Percentiles rank a stretch among this genome's conserved stretches.
Evolutionary conservation across 2,113 vertebrate genomes (phyloP).

Genomic region (Malurus cyaneus): DNA sequence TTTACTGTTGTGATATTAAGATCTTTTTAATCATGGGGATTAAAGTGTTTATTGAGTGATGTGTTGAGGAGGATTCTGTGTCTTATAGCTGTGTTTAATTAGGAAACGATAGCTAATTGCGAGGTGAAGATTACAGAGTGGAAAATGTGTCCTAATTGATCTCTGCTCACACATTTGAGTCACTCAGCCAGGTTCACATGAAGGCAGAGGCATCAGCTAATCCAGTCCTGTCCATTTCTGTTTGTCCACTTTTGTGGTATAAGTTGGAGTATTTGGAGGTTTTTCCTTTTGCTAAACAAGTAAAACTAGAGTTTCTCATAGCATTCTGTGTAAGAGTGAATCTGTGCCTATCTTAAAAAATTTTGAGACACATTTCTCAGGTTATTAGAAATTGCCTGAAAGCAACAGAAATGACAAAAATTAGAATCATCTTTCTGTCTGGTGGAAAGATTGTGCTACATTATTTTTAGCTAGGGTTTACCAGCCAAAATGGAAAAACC

Average conservation of each 20-base stretch:
- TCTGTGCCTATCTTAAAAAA: background rate
- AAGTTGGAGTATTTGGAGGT: background rate
- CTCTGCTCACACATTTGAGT: background rate
- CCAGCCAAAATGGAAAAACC: background rate
- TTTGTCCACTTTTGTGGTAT: background rate
- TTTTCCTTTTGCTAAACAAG: background rate
- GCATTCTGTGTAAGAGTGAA: background rate
- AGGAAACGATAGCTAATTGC: background rate
- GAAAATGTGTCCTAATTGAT: background rate
- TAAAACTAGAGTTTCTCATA: background rate
- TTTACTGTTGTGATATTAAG: background rate
- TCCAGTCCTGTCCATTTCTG: background rate
- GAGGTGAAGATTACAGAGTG: background rate
- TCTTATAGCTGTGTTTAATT: conserved; percentile 8
- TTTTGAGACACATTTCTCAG: background rate
- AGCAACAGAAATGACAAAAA: background rate
- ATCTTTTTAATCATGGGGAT: background rate
- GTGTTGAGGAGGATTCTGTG: background rate
- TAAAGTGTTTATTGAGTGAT: background rate
- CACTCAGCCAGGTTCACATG: background rate
- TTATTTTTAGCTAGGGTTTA: background rate
- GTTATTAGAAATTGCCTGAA: background rate
- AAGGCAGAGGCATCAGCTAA: background rate
- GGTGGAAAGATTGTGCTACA: background rate
- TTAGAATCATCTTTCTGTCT: background rate